phyloP scores from a whole-genome alignment of 2,113 vertebrate species.

The Onychorhynchus coronatus region DNA sequence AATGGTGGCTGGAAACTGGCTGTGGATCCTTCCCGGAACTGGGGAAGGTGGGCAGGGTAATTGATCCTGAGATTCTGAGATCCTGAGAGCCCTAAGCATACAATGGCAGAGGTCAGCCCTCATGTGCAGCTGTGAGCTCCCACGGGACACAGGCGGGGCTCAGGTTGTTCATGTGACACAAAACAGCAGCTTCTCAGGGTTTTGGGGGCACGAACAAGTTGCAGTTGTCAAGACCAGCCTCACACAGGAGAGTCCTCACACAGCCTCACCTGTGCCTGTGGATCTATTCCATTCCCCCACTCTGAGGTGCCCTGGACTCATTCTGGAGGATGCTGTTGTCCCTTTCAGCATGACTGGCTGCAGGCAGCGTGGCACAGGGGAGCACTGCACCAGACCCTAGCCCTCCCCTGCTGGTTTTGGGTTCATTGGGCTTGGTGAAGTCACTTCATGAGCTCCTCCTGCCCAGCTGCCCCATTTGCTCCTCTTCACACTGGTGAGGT shows the following conservation, averaged over 20 bases:
- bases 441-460: background rate
- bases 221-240: background rate
- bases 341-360: background rate
- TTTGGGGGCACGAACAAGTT: background rate
- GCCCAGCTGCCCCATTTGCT: background rate
- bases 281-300: background rate
- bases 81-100: fast-evolving
- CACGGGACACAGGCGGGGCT: fast-evolving
- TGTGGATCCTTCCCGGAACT: background rate
- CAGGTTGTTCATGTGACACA: background rate
- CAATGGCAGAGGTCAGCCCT: background rate
- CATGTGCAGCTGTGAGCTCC: background rate
- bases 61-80: background rate
- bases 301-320: background rate
- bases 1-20: fast-evolving
- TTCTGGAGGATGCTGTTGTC: background rate
- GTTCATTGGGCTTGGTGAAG: background rate
- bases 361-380: background rate
- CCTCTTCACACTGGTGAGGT: fast-evolving
- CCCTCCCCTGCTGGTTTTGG: background rate
- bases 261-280: background rate
- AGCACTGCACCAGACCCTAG: background rate
- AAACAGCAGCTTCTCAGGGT: background rate
- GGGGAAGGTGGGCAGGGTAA: background rate
- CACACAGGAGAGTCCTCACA: too few species aligned